Conservation (phyloP, 2,797 vertebrate species). For the Syncerus caffer region DNA sequence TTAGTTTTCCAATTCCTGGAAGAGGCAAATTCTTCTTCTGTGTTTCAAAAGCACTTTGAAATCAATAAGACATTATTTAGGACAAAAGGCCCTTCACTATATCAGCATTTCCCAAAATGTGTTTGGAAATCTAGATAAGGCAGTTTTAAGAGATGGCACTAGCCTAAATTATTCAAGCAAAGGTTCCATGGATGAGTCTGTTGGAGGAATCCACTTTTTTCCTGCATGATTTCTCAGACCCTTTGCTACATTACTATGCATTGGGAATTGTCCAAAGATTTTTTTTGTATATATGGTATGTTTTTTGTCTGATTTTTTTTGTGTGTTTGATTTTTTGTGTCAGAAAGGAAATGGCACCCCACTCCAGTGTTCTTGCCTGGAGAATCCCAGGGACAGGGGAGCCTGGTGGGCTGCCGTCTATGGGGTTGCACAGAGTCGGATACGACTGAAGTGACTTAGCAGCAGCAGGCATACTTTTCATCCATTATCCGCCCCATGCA, state of each 20-base stretch:
- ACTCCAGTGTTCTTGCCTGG: too few relatives aligned
- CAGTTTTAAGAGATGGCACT: background rate
- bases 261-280: background rate
- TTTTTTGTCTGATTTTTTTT: background rate
- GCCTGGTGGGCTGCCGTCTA: too few relatives aligned
- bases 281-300: background rate
- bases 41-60: constrained; percentile 22
- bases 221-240: background rate
- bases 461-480: background rate
- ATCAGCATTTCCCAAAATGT: constrained; percentile 8
- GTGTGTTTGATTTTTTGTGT: background rate
- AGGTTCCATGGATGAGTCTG: background rate
- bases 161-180: constrained; percentile 3
- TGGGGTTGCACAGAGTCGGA: too few relatives aligned
- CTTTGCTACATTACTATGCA: background rate
- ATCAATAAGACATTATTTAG: background rate
- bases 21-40: background rate
- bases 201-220: constrained; percentile 13
- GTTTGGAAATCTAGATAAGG: constrained; percentile 19
- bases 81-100: background rate
- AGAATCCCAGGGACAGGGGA: too few relatives aligned
- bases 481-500: background rate
- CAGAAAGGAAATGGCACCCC: background rate
- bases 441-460: too few relatives aligned
- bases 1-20: background rate